Evolutionary conservation across 2,113 vertebrate species (phyloP).

Genomic region (Chloropsis cyanopogon): DNA sequence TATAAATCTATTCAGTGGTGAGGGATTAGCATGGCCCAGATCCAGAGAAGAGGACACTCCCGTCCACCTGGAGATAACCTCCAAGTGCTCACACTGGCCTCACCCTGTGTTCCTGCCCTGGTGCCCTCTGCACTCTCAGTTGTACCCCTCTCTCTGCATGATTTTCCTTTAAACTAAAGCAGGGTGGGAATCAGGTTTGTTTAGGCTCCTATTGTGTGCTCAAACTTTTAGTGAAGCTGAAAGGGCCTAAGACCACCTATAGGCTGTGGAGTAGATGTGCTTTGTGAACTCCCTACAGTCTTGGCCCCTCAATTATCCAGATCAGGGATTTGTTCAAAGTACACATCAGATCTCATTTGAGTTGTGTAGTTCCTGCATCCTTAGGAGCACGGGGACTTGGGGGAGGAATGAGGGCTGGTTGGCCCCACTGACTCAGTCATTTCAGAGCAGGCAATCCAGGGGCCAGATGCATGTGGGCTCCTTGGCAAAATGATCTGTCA

Average conservation of each 20-base stretch:
- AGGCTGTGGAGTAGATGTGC: background rate
- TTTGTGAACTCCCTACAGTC: background rate
- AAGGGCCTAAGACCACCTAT: background rate
- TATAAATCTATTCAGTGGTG: background rate
- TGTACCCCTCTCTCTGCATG: background rate
- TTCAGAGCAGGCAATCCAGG: background rate
- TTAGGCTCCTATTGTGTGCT: background rate
- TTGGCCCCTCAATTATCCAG: background rate
- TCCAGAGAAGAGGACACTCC: background rate
- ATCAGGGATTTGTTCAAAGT: background rate
- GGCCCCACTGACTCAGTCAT: background rate
- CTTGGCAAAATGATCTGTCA: background rate
- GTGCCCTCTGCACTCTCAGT: background rate
- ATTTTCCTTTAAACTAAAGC: background rate
- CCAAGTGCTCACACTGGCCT: background rate
- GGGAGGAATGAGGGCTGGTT: background rate
- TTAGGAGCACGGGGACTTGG: background rate
- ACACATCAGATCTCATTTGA: background rate
- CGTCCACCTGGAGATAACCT: background rate
- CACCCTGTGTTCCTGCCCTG: background rate
- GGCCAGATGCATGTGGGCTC: background rate
- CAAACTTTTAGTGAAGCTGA: background rate
- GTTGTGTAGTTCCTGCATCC: background rate
- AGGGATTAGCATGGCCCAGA: background rate
- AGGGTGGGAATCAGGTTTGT: background rate